phyloP scores from a whole-genome alignment of 2,888 invertebrate species.

The Dasypolia templi region DNA sequence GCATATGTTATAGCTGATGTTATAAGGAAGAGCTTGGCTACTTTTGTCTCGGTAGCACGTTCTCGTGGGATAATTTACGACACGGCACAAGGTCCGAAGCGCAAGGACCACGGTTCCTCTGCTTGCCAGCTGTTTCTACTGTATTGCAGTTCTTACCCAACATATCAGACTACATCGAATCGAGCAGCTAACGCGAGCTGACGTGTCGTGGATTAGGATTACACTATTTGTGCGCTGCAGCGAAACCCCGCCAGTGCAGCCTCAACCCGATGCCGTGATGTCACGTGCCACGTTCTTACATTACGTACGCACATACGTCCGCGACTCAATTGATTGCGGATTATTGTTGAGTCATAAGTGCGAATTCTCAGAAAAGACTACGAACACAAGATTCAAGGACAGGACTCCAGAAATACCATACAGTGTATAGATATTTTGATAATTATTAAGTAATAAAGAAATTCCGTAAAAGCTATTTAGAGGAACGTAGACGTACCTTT shows the following conservation, averaged over 20 bases:
- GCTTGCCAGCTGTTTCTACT: not conserved
- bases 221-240: conserved; percentile 55
- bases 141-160: not conserved
- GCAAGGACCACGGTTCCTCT: not conserved
- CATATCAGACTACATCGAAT: conserved; percentile 18
- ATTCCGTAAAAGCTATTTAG: too few species aligned
- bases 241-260: conserved; percentile 64
- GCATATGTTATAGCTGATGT: too few species aligned
- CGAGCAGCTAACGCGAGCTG: conserved; percentile 33
- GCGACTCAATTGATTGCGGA: not conserved
- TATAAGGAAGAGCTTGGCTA: too few species aligned
- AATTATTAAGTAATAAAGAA: not conserved
- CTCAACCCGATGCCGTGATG: conserved; percentile 46
- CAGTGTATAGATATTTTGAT: not conserved
- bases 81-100: not conserved
- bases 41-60: too few species aligned
- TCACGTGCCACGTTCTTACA: conserved; percentile 13
- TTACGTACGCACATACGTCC: not conserved
- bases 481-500: not conserved
- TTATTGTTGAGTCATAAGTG: not conserved
- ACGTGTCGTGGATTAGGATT: conserved; percentile 64
- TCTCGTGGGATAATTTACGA: too few species aligned
- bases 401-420: too few species aligned
- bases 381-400: not conserved
- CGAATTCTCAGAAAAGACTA: not conserved